Evolutionary conservation across 2,888 invertebrate species (phyloP), one percentile per base, ranked within the genome.

Genomic region (Scaptomyza reducta): DNA sequence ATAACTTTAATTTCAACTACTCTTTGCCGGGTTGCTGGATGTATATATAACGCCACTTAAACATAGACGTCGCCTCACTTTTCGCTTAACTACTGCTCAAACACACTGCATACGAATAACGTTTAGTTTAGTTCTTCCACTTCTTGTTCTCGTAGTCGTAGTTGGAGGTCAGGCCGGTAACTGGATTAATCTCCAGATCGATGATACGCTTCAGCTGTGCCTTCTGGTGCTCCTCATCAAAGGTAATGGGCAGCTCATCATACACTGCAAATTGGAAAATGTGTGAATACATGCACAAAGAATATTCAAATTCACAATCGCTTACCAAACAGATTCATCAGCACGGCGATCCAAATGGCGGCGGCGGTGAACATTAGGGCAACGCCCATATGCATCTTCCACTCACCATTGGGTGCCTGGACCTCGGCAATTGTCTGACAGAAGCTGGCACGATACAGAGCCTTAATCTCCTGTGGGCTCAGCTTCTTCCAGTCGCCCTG

Each of bases 401-500:
- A 91, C 61, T 90, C 90, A 16, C 91, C 91, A 42, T 84, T 82
- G 49, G 55, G 22, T 53, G 83, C 97, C 68, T 95, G 93, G 92
- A 98, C 95, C 93, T 99, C 99, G 4, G 96, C 94, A 90, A 97
- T 97, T 14, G 99, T 99, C 92, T 97, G 97, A 87, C 98, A 96
- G 93, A 97, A 99, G 77, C 97, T 96, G 3, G 96, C 95, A 78
- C 99, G 94, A 93, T 99, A 99, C 45, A 99, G 92, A 0, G 94
- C 94, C 93, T 99, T 99, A 93, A 98, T 99, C 90, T 99, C 99
- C 69, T 97, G 97, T 0, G 96, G 72, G 9, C 96, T 94, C 71
- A 99, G 91, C 86, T 96, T 96, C 89, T 96, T 96, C 99, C 99
- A 99, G 92, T 99, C 98, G n/a, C 96, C 97, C 93, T 96, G 96